Evolutionary conservation across 2,797 vertebrate genomes (phyloP).

Genomic region (Phoxinus dragarum): DNA sequence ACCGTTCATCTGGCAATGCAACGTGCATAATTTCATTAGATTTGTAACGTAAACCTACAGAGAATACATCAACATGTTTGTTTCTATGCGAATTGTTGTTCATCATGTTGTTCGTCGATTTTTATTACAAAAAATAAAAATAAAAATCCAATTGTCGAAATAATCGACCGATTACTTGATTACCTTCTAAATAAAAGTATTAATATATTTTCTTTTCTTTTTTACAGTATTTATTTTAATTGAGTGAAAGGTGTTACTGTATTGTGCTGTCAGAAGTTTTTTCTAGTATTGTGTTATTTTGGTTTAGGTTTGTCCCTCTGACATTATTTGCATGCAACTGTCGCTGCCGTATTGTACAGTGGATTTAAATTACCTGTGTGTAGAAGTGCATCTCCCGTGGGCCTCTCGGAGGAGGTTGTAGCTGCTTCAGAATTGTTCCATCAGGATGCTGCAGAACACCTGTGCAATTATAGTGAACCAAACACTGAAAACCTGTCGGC

Average conservation of each 20-base stretch:
- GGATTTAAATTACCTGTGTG: constrained; percentile 76
- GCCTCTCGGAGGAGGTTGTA: constrained; percentile 88
- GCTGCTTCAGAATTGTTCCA: constrained; percentile 87
- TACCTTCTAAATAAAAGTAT: not conserved
- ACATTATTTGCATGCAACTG: not conserved
- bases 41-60: too few species aligned
- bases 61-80: too few species aligned
- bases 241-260: not conserved
- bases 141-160: too few species aligned
- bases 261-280: not conserved
- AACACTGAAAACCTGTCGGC: not conserved
- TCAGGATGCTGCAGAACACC: constrained; percentile 89
- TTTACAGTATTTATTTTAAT: not conserved
- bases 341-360: not conserved
- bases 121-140: not conserved
- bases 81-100: too few species aligned
- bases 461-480: constrained; percentile 56
- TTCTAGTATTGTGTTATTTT: not conserved
- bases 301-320: not conserved
- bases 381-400: constrained; percentile 88
- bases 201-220: too few species aligned
- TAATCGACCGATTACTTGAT: not conserved
- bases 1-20: too few species aligned
- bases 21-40: too few species aligned
- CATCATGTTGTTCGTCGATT: too few species aligned